These are phyloP conservation scores for Didymodactylos carnosus DNA, from an alignment of 2,888 invertebrate genomes.

Conservation along the genomic window DNA sequence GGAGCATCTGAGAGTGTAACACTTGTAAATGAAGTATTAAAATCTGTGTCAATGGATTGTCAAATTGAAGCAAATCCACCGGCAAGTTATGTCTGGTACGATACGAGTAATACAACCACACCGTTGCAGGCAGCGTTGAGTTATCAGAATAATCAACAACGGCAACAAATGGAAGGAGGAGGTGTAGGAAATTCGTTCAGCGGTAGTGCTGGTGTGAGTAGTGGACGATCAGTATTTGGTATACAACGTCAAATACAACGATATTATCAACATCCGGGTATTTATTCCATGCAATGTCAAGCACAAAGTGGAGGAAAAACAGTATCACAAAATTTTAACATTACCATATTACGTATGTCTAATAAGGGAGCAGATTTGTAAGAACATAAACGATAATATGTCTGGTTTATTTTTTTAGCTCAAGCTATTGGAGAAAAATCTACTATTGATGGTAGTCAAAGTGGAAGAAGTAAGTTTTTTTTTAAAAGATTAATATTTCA, in stretches of 20 bases:
- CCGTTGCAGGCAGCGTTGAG: background rate
- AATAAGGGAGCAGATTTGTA: too few species aligned
- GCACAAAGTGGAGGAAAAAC: background rate
- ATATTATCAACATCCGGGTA: background rate
- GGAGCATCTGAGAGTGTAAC: background rate
- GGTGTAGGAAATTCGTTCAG: too few species aligned
- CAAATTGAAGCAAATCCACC: background rate
- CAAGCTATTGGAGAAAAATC: background rate
- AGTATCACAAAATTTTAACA: background rate
- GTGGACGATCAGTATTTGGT: background rate
- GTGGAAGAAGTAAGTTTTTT: background rate
- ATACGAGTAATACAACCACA: background rate
- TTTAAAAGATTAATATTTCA: background rate
- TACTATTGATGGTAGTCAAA: background rate
- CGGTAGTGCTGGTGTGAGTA: too few species aligned
- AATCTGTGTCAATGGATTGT: background rate
- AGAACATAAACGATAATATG: too few species aligned
- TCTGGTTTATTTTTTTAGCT: background rate
- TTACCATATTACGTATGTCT: background rate
- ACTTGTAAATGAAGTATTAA: background rate
- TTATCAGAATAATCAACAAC: background rate
- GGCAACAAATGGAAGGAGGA: too few species aligned
- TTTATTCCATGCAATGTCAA: background rate
- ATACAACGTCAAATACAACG: background rate
- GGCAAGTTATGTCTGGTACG: background rate